Evolutionary conservation across 2,888 invertebrate genomes (phyloP), one percentile per base, ranked within the genome.

Genomic region (Ophion ventricosus): DNA sequence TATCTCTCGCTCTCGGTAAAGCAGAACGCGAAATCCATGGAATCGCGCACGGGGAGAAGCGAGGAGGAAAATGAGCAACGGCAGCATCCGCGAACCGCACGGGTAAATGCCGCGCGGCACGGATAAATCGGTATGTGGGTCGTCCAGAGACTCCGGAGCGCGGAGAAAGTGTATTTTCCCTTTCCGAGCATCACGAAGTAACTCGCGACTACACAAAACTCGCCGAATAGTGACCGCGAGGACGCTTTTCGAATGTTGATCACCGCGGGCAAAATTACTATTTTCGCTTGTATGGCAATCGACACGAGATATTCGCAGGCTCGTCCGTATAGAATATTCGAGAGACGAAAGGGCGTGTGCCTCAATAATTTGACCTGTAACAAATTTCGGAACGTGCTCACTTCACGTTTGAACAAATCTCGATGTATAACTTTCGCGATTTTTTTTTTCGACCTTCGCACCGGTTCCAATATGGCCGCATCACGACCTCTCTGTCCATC

Each of bases 121-220:
- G 89, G 85, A 66, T 85, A 89, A 90, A 90, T 90, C 89, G 88
- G 89, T 92, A 93, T 93, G 92, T 93, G 92, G 92, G 92, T 93
- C 92, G 92, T 81, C 82, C 86, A 79, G 85, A 87, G 84, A 25
- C 43, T 74, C 76, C 61, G 57, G 35, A 73, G 56, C 74, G 80
- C 84, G 89, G 92, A 92, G 92, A 93, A 92, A 92, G 92, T 93
- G 89, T 91, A 86, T 89, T 89, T 90, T 90, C 89, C 89, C 89
- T 89, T 89, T 89, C 89, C 83, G 86, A 87, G 49, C 69, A 75
- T 73, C 61, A 14, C 26, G 35, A 73, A 56, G 74, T 57, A 23
- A 57, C 79, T 26, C 69, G 40, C 14, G 23, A 72, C n/a, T 26
- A 35, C 76, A 76, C 79, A 66, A 78, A 73, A 74, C 84, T 79